phyloP scores from a whole-genome alignment of 2,888 invertebrate genomes.

The Prosopocoilus inquinatus region DNA sequence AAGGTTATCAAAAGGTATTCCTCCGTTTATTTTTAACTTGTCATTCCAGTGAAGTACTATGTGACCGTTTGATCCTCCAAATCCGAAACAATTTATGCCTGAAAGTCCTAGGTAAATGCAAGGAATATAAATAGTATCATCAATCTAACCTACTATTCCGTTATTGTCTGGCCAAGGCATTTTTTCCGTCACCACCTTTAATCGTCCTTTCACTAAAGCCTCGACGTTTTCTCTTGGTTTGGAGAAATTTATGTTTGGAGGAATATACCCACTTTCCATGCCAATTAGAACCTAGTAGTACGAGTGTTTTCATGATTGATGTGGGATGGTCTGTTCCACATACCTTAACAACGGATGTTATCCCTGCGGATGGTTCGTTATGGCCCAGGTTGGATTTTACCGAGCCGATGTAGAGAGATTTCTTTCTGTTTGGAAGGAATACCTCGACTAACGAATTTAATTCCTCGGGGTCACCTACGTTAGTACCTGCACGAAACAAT shows the following conservation, averaged over 20 bases:
- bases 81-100: conserved; percentile 81
- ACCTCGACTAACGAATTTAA: conserved; percentile 77
- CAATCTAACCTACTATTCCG: conserved; percentile 63
- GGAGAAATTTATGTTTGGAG: conserved; percentile 81
- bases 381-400: conserved; percentile 95
- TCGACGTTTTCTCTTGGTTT: conserved; percentile 53
- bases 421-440: conserved; percentile 71
- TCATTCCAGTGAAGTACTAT: conserved; percentile 61
- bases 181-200: conserved; percentile 72
- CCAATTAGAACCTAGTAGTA: conserved; percentile 59
- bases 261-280: conserved; percentile 76
- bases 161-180: conserved; percentile 63
- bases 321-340: conserved; percentile 9
- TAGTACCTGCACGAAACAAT: conserved; percentile 55
- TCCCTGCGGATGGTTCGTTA: conserved; percentile 81
- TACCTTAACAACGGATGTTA: conserved; percentile 81
- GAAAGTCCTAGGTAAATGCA: not conserved
- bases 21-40: conserved; percentile 62
- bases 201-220: conserved; percentile 61
- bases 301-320: not conserved
- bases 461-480: conserved; percentile 91
- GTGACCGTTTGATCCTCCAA: conserved; percentile 84
- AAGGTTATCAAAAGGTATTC: conserved; percentile 61
- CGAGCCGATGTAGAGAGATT: conserved; percentile 81
- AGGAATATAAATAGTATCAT: not conserved